These are phyloP conservation scores for Hydrozoanthus gracilis DNA, from an alignment of 92 coral and sea anemone genomes.

Conservation along the genomic window DNA sequence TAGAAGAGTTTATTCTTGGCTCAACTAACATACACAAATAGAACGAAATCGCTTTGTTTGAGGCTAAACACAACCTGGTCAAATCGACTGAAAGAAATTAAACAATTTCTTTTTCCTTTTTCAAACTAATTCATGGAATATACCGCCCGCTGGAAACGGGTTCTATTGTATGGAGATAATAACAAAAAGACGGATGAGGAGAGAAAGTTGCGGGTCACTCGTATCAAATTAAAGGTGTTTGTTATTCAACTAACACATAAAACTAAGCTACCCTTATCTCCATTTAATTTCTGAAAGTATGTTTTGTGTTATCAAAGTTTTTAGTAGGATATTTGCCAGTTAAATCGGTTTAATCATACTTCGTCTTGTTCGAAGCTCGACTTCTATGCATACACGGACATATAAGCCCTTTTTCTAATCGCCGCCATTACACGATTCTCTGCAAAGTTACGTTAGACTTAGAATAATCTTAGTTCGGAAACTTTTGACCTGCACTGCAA, in stretches of 20 bases:
- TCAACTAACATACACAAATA: slow-evolving; percentile 14
- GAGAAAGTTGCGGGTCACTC: neutral
- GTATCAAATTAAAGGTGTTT: slow-evolving; percentile 47
- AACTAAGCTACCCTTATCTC: slow-evolving; percentile 25
- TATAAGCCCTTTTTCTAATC: neutral
- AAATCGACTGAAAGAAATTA: slow-evolving; percentile 43
- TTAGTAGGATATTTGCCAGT: slow-evolving; percentile 10
- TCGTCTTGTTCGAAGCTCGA: neutral
- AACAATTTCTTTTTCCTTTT: slow-evolving; percentile 45
- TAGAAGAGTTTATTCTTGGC: neutral
- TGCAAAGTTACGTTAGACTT: neutral
- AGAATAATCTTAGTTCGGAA: neutral
- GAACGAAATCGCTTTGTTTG: slow-evolving; percentile 41
- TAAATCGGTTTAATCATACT: slow-evolving; percentile 14
- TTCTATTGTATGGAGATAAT: slow-evolving; percentile 19
- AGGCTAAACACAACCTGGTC: slow-evolving; percentile 43
- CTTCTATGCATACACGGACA: neutral
- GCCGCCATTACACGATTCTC: neutral
- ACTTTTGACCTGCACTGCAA: neutral
- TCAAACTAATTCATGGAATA: slow-evolving; percentile 39
- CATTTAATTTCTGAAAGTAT: slow-evolving; percentile 20
- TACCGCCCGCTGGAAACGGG: slow-evolving; percentile 27
- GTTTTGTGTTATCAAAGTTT: slow-evolving; percentile 19
- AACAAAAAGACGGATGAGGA: slow-evolving; percentile 14
- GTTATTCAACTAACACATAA: slow-evolving; percentile 24